Evolutionary conservation across 1,140 invertebrate species (phyloP).

Genomic region (Brachionus sp.): DNA sequence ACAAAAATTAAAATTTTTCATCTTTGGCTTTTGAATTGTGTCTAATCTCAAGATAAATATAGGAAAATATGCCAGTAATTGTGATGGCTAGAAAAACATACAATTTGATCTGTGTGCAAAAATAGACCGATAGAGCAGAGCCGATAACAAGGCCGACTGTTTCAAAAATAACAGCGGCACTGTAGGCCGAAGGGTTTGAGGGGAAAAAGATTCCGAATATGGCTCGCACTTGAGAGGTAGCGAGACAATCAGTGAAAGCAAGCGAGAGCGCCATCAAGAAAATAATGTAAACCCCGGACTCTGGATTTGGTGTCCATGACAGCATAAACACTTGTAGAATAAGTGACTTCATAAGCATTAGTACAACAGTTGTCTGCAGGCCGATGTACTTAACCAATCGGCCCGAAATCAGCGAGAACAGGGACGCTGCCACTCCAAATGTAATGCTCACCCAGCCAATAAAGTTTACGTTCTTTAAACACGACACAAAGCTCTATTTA

Average conservation of each 20-base stretch:
- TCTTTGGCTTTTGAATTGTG: neutral
- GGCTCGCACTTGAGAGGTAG: constrained; percentile 7
- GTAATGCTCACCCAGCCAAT: constrained; percentile 27
- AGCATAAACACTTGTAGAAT: neutral
- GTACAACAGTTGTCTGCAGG: neutral
- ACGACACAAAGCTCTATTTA: constrained; percentile 9
- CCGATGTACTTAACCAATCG: neutral
- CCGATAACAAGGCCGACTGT: neutral
- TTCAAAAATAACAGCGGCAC: constrained; percentile 27
- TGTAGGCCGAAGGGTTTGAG: constrained; percentile 6
- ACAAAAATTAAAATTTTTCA: neutral
- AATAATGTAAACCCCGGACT: neutral
- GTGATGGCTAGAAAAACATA: constrained; percentile 32
- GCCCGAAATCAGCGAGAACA: neutral
- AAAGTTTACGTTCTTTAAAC: constrained; percentile 11
- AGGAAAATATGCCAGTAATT: neutral
- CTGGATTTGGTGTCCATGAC: constrained; percentile 35
- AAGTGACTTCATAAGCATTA: constrained; percentile 25
- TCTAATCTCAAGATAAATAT: neutral
- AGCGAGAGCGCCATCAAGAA: constrained; percentile 4
- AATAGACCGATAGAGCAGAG: constrained; percentile 7
- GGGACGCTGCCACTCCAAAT: neutral
- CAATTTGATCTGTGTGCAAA: constrained; percentile 19
- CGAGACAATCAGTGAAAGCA: neutral
- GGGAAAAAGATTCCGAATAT: constrained; percentile 22